These are phyloP conservation scores for Eristalinus sepulchralis DNA, from an alignment of 2,888 invertebrate species.

Conservation along the genomic window DNA sequence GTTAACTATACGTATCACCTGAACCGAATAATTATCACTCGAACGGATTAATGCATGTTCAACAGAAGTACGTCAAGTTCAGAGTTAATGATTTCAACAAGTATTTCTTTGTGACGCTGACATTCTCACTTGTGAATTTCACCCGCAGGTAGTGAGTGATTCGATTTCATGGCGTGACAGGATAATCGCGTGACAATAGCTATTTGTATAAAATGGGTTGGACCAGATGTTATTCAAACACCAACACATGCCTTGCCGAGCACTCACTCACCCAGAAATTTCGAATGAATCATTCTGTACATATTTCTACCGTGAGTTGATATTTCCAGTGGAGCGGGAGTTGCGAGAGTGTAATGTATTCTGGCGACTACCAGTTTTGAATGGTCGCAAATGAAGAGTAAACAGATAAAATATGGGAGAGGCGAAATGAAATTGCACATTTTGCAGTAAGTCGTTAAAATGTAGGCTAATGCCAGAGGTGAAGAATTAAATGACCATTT, in stretches of 20 bases:
- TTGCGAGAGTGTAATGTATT: not conserved
- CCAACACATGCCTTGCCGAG: not conserved
- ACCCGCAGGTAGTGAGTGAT: not conserved
- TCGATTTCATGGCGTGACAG: not conserved
- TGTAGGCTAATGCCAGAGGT: not conserved
- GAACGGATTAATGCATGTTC: not conserved
- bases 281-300: not conserved
- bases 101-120: not conserved
- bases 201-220: not conserved
- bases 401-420: not conserved
- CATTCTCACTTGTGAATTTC: not conserved
- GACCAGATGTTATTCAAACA: slow-evolving; percentile 1
- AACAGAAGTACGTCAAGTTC: not conserved
- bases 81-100: not conserved
- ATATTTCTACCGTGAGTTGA: not conserved
- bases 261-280: not conserved
- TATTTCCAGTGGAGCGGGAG: not conserved
- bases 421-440: not conserved
- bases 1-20: not conserved
- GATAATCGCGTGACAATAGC: slow-evolving; percentile 8
- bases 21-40: not conserved
- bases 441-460: not conserved
- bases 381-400: not conserved
- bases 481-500: not conserved
- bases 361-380: not conserved